Conservation (phyloP, 2,113 vertebrate genomes). For the Girardinichthys multiradiatus region DNA sequence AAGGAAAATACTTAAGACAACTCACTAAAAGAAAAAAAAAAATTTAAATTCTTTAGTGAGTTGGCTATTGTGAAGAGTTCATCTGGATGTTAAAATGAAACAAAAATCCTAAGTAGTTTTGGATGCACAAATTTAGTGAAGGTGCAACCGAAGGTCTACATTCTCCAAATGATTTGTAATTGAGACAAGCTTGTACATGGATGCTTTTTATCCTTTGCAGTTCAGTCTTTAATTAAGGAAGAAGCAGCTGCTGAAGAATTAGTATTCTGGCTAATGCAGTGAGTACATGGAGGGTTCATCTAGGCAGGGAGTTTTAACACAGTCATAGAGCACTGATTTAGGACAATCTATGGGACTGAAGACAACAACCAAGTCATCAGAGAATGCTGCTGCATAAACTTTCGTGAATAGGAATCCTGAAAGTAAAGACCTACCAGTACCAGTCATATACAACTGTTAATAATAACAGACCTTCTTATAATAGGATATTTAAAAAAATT, state of each 20-base stretch:
- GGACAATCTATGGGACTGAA: constrained; percentile 17
- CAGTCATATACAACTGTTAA: too few relatives aligned
- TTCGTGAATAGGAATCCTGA: too few relatives aligned
- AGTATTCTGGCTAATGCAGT: constrained; percentile 12
- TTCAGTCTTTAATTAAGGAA: constrained; percentile 11
- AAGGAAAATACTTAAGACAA: too few relatives aligned
- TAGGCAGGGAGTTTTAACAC: constrained; percentile 25
- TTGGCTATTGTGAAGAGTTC: too few relatives aligned
- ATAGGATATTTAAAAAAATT: too few relatives aligned
- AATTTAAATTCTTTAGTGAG: too few relatives aligned
- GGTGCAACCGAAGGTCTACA: neutral
- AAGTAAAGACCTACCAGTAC: too few relatives aligned
- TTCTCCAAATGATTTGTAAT: constrained; percentile 15
- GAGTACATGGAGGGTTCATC: constrained; percentile 22
- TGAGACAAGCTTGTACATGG: constrained; percentile 21
- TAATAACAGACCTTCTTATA: too few relatives aligned
- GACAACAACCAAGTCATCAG: too few relatives aligned
- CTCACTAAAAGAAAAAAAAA: too few relatives aligned
- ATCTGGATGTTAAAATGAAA: too few relatives aligned
- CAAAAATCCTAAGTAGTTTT: neutral
- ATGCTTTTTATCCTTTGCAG: constrained; percentile 11
- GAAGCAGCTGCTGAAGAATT: constrained; percentile 11
- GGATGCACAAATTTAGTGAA: neutral
- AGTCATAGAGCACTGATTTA: neutral
- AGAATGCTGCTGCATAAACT: too few relatives aligned